Conservation (phyloP, 1,140 invertebrate species). For the Manduca sexta region DNA sequence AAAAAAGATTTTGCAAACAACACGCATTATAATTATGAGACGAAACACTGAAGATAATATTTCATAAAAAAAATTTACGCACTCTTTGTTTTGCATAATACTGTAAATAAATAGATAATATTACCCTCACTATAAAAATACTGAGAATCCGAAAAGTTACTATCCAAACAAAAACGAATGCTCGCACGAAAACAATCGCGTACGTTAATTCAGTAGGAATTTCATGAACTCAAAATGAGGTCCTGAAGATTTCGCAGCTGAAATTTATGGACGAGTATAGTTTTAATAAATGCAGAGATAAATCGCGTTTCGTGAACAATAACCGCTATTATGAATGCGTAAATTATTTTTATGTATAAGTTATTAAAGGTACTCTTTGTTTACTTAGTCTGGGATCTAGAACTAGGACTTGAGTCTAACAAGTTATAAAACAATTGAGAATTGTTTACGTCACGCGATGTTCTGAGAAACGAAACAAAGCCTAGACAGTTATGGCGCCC, state of each 20-base stretch:
- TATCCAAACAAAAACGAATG: not conserved
- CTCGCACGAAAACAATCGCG: not conserved
- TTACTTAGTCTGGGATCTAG: not conserved
- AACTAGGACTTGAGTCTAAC: no score
- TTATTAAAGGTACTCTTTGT: not conserved
- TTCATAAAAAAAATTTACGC: no score
- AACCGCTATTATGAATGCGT: not conserved
- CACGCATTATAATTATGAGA: no score
- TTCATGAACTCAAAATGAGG: slow-evolving; percentile 15
- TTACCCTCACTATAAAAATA: not conserved
- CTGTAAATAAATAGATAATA: no score
- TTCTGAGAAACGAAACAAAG: no score
- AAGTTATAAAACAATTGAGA: no score
- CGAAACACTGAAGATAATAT: no score
- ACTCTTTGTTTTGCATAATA: no score
- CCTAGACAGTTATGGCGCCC: no score
- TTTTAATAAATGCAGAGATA: slow-evolving; percentile 6
- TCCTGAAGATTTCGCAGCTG: not conserved
- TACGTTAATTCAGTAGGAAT: slow-evolving; percentile 18
- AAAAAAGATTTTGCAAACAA: no score
- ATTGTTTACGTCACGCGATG: no score
- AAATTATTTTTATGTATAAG: not conserved
- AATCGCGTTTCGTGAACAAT: not conserved
- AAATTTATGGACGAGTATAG: slow-evolving; percentile 8
- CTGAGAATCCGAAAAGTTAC: slow-evolving; percentile 2